Base-by-base conservation (phyloP, 1,140 invertebrate genomes). In the Hesperophylax magnus region DNA sequence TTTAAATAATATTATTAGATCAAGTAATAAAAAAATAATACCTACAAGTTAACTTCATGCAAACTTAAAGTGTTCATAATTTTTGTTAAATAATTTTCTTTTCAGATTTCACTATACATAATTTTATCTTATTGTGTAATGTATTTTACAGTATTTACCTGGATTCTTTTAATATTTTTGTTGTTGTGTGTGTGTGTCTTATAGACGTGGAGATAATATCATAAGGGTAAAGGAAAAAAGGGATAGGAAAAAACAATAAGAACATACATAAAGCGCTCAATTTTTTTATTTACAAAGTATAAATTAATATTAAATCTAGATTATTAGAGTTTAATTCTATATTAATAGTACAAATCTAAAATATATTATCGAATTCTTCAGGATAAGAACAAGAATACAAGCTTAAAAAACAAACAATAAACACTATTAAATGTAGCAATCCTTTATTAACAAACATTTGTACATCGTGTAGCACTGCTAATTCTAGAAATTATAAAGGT, bases 241-340 rank as follows among this genome's bases (percentile, higher is more conserved):
- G 58, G 52, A 63, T 5, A 47, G 75, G 20, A 39, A 27, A 22
- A 58, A 58, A 54, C 24, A 54, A 56, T 56, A 75, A 75, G 18
- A 75, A 75, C 24, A 75, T 27, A 79, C 56, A 58, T 58, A 58
- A 79, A 79, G 67, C 77, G 58, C 20, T 77, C 61, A 61, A 31
- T 53, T 56, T 65, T n/a, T 79, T 79, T 79, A 79, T 79, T 79
- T 79, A 79, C 77, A 79, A 34, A 79, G 31, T 78, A 78, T 69
- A 78, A 71, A 72, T 69, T 71, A 79, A 69, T 69, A 34, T 72
- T 75, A 75, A 75, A 58, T 56, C 71, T 75, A 75, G 15, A 75
- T 75, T 75, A 75, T 56, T 72, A 72, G 18, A 47, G 39, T 47
- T 47, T 47, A 47, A 47, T 47, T 47, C 39, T 47, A 47, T 14